Conservation (phyloP, 2,888 invertebrate species). For the Orthonychiurus folsomi region DNA sequence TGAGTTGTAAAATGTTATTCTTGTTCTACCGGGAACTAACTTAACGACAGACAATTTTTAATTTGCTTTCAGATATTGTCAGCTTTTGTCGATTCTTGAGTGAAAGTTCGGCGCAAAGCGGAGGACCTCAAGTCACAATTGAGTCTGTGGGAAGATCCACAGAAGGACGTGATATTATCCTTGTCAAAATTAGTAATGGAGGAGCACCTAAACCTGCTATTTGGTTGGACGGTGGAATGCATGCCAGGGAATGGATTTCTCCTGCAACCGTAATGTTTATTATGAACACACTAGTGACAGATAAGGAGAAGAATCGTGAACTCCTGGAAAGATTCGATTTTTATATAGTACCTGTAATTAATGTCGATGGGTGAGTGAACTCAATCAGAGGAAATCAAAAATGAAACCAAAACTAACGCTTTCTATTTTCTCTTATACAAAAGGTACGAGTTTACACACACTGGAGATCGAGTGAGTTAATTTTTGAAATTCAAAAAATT, state of each 20-base stretch:
- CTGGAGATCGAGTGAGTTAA: constrained; percentile 62
- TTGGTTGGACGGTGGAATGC: constrained; percentile 57
- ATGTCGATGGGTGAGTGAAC: constrained; percentile 82
- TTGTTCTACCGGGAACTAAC: too few relatives aligned
- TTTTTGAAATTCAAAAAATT: too few relatives aligned
- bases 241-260: constrained; percentile 64
- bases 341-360: constrained; percentile 63
- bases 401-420: too few relatives aligned
- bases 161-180: constrained; percentile 43
- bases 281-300: constrained; percentile 28
- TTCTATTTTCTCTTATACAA: too few relatives aligned
- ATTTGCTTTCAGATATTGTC: constrained; percentile 30
- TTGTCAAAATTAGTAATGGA: constrained; percentile 42
- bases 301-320: constrained; percentile 46
- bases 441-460: constrained; percentile 80
- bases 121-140: constrained; percentile 34
- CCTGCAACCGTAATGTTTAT: constrained; percentile 38
- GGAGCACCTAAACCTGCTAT: constrained; percentile 44
- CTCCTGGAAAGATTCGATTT: constrained; percentile 50
- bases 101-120: constrained; percentile 26
- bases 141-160: constrained; percentile 41
- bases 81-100: constrained; percentile 23
- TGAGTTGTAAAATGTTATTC: too few relatives aligned
- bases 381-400: too few relatives aligned
- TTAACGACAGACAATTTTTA: too few relatives aligned